Conservation (phyloP, 2,113 vertebrate species). For the Bubo bubo region DNA sequence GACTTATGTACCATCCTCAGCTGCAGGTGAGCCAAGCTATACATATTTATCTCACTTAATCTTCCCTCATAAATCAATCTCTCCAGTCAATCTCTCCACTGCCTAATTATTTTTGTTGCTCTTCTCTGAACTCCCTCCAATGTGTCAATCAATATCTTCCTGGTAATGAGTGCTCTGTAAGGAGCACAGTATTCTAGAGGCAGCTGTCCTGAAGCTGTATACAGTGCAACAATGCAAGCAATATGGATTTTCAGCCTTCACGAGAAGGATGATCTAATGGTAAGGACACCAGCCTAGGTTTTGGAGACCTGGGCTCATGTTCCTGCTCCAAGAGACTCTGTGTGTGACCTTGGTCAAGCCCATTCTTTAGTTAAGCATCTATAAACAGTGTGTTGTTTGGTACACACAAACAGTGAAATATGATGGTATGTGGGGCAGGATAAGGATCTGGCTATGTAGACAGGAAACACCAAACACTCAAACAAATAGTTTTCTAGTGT, state of each 20-base stretch:
- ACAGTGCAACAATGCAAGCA: not conserved
- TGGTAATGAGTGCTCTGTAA: constrained; percentile 58
- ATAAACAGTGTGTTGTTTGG: not conserved
- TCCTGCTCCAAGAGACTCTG: not conserved
- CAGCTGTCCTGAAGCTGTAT: not conserved
- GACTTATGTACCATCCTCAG: not conserved
- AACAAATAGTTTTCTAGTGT: not conserved
- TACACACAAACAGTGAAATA: not conserved
- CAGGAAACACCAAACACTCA: not conserved
- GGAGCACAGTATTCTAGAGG: constrained; percentile 20
- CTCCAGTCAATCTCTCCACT: constrained; percentile 64
- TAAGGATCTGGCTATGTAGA: not conserved
- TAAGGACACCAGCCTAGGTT: not conserved
- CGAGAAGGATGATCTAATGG: constrained; percentile 4
- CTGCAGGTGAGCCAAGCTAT: constrained; percentile 49
- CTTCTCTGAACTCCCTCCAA: constrained; percentile 67
- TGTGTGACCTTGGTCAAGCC: not conserved
- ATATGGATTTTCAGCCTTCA: constrained; percentile 48
- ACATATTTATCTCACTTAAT: constrained; percentile 69
- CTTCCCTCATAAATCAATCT: constrained; percentile 68
- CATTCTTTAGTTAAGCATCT: not conserved
- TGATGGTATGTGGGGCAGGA: not conserved
- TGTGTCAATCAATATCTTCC: constrained; percentile 63
- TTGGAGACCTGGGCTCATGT: not conserved
- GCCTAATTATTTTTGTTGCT: constrained; percentile 71